Evolutionary conservation across 2,797 vertebrate species (phyloP), one percentile per base, ranked within the genome.

Genomic region (Microctenopoma lineatum): DNA sequence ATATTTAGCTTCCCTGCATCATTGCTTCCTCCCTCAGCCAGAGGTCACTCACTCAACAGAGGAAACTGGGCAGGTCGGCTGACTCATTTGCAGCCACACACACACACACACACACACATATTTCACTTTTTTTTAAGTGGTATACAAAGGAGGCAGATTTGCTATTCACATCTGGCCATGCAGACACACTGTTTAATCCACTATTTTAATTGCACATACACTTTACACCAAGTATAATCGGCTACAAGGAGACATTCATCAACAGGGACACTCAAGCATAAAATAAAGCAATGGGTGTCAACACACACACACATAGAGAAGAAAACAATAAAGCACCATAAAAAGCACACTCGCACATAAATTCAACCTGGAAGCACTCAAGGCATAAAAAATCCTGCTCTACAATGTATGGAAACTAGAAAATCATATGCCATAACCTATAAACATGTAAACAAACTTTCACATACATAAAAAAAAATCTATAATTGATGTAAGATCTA

Each of bases 381-480:
- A 21, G 58, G 77, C 72, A n/a, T 64, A 39, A 54, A 56, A 68
- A 73, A 56, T 21, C 39, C 13, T 0, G 45, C 66, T 32, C 59
- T 7, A n/a, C 60, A 26, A 39, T 52, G 69, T 75, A 63, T 64
- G 4, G 13, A 59, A 44, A 63, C 59, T 67, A 45, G 36, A 14
- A 59, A 81, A 80, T 83, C 73, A 72, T 60, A 58, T 15, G 75
- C 29, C 55, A 47, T 70, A 77, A 86, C 79, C 73, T 64, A 59
- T 81, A 81, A 87, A 83, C 83, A 85, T 56, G 82, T 80, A 87
- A 89, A 88, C 83, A 90, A 79, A 78, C 86, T 70, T 84, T 79
- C 81, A 81, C 87, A 64, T 64, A 44, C 6, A 32, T 77, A 58
- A 84, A 61, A 70, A 39, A 69, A 54, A 36, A 66, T 18, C 29